Evolutionary conservation across 2,113 vertebrate genomes (phyloP).

Genomic region (Pycnonotus jocosus): DNA sequence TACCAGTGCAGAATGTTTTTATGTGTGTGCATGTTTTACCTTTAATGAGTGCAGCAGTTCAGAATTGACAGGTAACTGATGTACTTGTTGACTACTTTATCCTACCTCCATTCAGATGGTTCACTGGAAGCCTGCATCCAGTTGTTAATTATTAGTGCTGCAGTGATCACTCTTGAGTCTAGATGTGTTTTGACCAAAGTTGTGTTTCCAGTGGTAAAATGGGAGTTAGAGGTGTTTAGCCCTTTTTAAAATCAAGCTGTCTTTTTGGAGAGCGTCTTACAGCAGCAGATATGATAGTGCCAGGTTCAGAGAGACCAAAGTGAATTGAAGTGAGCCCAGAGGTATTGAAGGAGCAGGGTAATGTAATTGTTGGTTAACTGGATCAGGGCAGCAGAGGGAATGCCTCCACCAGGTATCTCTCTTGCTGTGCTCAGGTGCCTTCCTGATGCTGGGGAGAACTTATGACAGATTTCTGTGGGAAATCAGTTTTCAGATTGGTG

Average conservation of each 20-base stretch:
- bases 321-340: slow-evolving; percentile 21
- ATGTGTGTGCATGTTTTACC: background rate
- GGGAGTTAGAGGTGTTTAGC: background rate
- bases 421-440: background rate
- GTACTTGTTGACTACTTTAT: background rate
- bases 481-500: background rate
- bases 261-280: background rate
- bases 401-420: background rate
- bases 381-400: background rate
- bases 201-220: background rate
- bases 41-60: background rate
- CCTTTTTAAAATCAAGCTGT: background rate
- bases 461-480: background rate
- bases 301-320: background rate
- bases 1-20: background rate
- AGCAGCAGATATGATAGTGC: background rate
- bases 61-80: background rate
- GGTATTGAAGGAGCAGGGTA: background rate
- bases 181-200: background rate
- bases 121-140: background rate
- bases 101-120: background rate
- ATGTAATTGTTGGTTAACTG: slow-evolving; percentile 12
- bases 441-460: background rate
- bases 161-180: background rate
- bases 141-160: background rate